phyloP scores from a whole-genome alignment of 2,888 invertebrate species.

The Nemapogon koenigi region DNA sequence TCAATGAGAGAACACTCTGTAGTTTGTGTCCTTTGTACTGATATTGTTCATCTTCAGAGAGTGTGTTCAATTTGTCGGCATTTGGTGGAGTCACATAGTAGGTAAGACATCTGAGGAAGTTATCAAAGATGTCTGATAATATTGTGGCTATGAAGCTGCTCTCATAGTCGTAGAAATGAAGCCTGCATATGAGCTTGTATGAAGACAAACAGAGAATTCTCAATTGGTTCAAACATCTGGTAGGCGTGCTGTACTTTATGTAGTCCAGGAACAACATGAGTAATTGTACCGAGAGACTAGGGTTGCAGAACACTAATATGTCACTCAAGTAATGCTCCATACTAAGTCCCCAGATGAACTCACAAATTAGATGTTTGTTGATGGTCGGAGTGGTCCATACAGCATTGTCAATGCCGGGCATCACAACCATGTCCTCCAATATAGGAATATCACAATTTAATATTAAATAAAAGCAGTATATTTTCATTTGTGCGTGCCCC shows the following conservation, averaged over 20 bases:
- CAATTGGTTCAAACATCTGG: constrained; percentile 30
- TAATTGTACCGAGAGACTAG: constrained; percentile 37
- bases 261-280: constrained; percentile 33
- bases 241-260: constrained; percentile 39
- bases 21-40: constrained; percentile 36
- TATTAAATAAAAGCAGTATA: constrained; percentile 40
- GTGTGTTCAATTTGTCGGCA: constrained; percentile 25
- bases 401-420: constrained; percentile 34
- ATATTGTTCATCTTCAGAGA: constrained; percentile 33
- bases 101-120: constrained; percentile 34
- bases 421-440: constrained; percentile 32
- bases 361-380: constrained; percentile 42
- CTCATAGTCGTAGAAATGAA: constrained; percentile 32
- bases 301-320: constrained; percentile 33
- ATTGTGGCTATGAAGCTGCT: constrained; percentile 15
- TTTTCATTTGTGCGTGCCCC: constrained; percentile 24
- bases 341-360: constrained; percentile 40
- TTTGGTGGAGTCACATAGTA: constrained; percentile 41
- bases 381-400: constrained; percentile 44
- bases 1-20: constrained; percentile 24
- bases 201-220: constrained; percentile 29
- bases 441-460: constrained; percentile 39
- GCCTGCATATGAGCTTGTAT: constrained; percentile 34
- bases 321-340: constrained; percentile 40
- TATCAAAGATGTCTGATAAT: constrained; percentile 23